Conservation (phyloP, 1,140 invertebrate species). For the Panagrolaimus sp. region DNA sequence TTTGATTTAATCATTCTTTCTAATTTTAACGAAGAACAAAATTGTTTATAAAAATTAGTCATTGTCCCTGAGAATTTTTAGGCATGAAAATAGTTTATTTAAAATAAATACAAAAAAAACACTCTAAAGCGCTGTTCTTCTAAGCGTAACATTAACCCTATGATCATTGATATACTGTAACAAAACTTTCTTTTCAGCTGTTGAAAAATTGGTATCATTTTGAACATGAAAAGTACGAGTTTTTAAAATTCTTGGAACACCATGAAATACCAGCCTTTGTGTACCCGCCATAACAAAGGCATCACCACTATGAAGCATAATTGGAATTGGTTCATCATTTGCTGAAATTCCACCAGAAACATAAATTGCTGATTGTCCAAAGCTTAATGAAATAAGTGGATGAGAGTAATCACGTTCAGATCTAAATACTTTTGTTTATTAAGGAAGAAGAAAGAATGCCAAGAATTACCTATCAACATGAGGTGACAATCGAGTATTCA, state of each 20-base stretch:
- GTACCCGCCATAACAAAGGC: constrained; percentile 52
- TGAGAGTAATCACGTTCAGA: constrained; percentile 43
- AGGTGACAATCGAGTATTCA: constrained; percentile 46
- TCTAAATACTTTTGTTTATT: constrained; percentile 29
- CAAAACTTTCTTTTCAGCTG: constrained; percentile 26
- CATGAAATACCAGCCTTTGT: constrained; percentile 55
- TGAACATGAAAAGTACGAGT: constrained; percentile 17
- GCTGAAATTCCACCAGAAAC: constrained; percentile 48
- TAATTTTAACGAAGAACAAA: too few species aligned
- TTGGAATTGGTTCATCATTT: constrained; percentile 50
- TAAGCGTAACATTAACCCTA: constrained; percentile 54
- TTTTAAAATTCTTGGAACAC: constrained; percentile 48
- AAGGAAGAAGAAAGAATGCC: neutral
- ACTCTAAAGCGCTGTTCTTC: constrained; percentile 14
- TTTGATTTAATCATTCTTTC: too few species aligned
- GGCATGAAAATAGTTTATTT: too few species aligned
- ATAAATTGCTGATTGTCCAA: constrained; percentile 56
- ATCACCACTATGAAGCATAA: constrained; percentile 52
- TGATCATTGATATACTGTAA: constrained; percentile 48
- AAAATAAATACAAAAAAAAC: too few species aligned
- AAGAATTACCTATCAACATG: constrained; percentile 52
- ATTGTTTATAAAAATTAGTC: too few species aligned
- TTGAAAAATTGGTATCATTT: neutral
- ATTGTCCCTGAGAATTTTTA: too few species aligned
- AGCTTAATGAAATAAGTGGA: constrained; percentile 51